These are phyloP conservation scores for Cinara cedri DNA, from an alignment of 2,888 invertebrate genomes.

Conservation along the genomic window DNA sequence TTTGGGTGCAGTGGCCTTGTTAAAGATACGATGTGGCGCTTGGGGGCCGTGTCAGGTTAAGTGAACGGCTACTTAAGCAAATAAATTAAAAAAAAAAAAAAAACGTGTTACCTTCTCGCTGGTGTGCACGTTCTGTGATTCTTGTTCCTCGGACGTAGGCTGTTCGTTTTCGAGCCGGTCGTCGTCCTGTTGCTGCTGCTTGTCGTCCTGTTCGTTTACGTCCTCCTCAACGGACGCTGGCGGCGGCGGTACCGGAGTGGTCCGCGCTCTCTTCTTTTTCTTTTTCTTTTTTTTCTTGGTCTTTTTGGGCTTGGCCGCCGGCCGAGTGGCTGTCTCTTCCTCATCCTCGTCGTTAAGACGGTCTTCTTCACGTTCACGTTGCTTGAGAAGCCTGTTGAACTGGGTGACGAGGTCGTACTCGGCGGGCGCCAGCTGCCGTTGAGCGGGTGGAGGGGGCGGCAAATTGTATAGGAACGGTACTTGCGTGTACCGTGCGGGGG, in stretches of 20 bases:
- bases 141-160: slow-evolving; percentile 40
- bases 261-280: neutral
- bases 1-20: too few relatives aligned
- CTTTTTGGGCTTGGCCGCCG: slow-evolving; percentile 3
- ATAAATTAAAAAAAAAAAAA: too few relatives aligned
- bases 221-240: slow-evolving; percentile 33
- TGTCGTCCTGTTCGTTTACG: neutral
- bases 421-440: slow-evolving; percentile 15
- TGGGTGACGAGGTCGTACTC: slow-evolving; percentile 47
- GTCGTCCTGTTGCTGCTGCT: slow-evolving; percentile 2
- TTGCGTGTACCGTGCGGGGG: slow-evolving; percentile 22
- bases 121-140: slow-evolving; percentile 32
- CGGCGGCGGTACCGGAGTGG: neutral
- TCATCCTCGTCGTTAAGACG: neutral
- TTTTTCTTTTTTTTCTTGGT: slow-evolving; percentile 7
- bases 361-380: slow-evolving; percentile 26
- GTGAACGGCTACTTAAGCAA: too few relatives aligned
- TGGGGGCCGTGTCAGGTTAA: too few relatives aligned
- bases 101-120: slow-evolving; percentile 10
- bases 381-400: slow-evolving; percentile 39
- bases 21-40: too few relatives aligned
- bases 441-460: slow-evolving; percentile 17
- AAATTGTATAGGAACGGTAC: slow-evolving; percentile 43
- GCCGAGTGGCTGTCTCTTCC: slow-evolving; percentile 12
- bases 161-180: slow-evolving; percentile 25